These are phyloP conservation scores for Loriculus beryllinus DNA, from an alignment of 2,797 vertebrate genomes.

Conservation along the genomic window DNA sequence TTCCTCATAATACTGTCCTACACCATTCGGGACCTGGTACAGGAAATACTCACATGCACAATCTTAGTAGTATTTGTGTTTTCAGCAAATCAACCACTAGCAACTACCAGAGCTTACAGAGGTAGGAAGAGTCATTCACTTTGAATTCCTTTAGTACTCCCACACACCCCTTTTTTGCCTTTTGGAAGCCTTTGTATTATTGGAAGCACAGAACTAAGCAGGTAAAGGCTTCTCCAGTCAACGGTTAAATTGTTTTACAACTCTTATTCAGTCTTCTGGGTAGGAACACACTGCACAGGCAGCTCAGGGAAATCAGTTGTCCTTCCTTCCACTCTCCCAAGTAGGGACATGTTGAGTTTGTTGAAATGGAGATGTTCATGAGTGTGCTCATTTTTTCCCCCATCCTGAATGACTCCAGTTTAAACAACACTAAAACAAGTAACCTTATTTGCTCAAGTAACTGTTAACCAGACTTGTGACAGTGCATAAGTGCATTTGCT, in stretches of 20 bases:
- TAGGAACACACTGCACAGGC: not conserved
- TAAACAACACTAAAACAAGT: not conserved
- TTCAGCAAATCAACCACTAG: not conserved
- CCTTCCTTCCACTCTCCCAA: not conserved
- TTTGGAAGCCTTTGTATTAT: not conserved
- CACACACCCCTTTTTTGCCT: not conserved
- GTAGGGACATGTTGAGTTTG: not conserved
- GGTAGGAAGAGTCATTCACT: not conserved
- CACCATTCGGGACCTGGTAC: not conserved
- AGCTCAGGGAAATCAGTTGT: not conserved
- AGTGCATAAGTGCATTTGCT: not conserved
- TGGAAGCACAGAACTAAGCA: not conserved
- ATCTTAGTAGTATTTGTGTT: not conserved
- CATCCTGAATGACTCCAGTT: not conserved
- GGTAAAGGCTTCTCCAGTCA: not conserved
- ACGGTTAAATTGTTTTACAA: not conserved
- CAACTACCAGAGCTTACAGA: not conserved
- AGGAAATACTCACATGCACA: not conserved
- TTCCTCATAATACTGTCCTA: not conserved
- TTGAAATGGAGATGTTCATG: not conserved
- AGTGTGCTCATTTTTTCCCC: accelerated
- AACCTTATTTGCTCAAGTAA: not conserved
- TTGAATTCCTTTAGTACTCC: not conserved
- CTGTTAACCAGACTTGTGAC: not conserved
- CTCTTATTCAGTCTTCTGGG: not conserved